phyloP scores from a whole-genome alignment of 2,113 vertebrate species.

The Ammodytes marinus region DNA sequence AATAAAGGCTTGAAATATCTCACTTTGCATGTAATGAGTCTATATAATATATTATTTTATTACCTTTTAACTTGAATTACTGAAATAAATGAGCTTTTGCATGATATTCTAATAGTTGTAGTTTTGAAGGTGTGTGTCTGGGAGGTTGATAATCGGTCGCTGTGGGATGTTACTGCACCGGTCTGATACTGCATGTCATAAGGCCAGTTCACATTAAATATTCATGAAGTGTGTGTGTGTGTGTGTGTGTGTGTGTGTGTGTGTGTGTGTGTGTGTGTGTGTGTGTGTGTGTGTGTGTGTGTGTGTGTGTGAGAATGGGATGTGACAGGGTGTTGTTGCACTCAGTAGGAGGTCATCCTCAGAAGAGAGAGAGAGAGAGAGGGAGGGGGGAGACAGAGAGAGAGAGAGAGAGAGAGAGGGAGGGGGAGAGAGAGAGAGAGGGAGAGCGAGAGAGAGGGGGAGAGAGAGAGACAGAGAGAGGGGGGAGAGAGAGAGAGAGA shows the following conservation, averaged over 20 bases:
- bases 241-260: conserved; percentile 27
- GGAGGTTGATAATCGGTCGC: conserved; percentile 46
- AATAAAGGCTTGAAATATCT: no score
- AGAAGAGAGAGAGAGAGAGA: conserved; percentile 5
- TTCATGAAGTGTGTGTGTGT: conserved; percentile 60
- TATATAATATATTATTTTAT: no score
- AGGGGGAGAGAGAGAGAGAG: conserved; percentile 48
- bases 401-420: conserved; percentile 50
- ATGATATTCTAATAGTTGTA: no score
- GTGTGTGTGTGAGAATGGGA: conserved; percentile 34
- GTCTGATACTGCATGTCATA: conserved; percentile 69
- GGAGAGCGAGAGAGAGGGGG: no score
- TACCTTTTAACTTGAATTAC: no score
- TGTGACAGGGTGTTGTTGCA: conserved; percentile 61
- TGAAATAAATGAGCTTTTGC: no score
- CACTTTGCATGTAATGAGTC: no score
- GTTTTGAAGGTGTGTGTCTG: conserved; percentile 6
- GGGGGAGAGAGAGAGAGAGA: conserved; percentile 54
- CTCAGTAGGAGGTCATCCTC: conserved; percentile 75
- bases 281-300: conserved; percentile 31
- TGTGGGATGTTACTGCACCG: conserved; percentile 57
- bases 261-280: conserved; percentile 22
- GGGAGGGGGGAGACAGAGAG: conserved; percentile 42
- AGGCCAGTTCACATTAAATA: conserved; percentile 70
- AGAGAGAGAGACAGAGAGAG: no score